Evolutionary conservation across 2,113 vertebrate species (phyloP).

Genomic region (Tapirus terrestris): DNA sequence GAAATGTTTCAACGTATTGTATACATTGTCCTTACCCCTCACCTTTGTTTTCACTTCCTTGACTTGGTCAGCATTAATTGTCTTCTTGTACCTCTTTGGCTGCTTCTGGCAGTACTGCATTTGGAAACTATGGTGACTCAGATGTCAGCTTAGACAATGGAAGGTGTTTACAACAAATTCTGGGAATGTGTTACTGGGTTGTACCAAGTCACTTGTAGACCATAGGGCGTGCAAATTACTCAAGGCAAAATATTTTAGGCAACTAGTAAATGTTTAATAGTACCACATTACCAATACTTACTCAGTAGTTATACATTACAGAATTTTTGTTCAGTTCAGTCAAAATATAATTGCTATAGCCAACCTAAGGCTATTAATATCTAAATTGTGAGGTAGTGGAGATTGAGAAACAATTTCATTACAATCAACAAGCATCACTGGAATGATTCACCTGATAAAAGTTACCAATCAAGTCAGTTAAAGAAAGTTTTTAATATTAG

Average conservation of each 20-base stretch:
- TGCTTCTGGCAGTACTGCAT: neutral
- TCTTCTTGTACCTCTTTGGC: neutral
- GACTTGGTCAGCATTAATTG: neutral
- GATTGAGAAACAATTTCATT: neutral
- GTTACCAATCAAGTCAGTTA: neutral
- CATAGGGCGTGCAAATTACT: neutral
- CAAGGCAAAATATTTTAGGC: neutral
- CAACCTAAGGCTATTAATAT: neutral
- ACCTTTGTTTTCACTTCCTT: neutral
- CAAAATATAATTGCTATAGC: neutral
- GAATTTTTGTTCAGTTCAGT: constrained; percentile 1
- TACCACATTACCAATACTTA: neutral
- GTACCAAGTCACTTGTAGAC: neutral
- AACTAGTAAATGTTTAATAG: neutral
- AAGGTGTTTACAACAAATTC: neutral
- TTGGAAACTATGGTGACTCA: constrained; percentile 23
- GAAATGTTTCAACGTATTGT: neutral
- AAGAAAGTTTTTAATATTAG: neutral
- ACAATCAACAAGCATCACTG: neutral
- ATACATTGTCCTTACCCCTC: neutral
- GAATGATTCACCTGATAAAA: neutral
- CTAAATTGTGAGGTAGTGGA: neutral
- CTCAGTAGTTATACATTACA: neutral
- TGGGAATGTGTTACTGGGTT: neutral
- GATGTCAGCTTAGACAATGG: neutral